Percentiles rank a stretch among this genome's conserved stretches.
Conservation (phyloP, 2,113 vertebrate genomes). For the Nannobrachium achirus region DNA sequence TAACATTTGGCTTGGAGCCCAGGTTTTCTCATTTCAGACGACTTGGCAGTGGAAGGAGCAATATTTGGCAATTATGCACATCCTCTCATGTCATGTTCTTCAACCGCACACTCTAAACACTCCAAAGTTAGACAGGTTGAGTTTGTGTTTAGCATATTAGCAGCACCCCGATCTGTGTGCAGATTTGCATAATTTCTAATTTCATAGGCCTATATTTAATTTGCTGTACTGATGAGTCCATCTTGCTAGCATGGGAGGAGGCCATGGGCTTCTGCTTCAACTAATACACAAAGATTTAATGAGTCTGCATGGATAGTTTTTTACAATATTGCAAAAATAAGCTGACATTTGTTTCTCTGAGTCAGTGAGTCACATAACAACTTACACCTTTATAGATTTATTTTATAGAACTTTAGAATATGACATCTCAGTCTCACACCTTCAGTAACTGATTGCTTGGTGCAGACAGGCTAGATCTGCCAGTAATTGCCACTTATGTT, state of each 20-base stretch:
- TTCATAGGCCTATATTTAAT: background rate
- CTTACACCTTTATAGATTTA: no score
- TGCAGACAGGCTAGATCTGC: conserved; percentile 42
- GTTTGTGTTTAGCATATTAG: conserved; percentile 29
- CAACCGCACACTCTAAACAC: conserved; percentile 46
- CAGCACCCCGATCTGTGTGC: background rate
- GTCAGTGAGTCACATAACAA: no score
- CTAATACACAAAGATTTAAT: conserved; percentile 41
- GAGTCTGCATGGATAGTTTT: conserved; percentile 12
- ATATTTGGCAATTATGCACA: background rate
- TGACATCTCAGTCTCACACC: conserved; percentile 33
- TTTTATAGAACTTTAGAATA: conserved; percentile 29
- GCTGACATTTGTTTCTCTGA: no score
- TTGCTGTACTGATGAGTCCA: conserved; percentile 26
- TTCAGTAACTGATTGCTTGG: conserved; percentile 47
- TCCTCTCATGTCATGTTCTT: conserved; percentile 35
- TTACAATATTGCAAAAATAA: no score
- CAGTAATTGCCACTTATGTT: conserved; percentile 63
- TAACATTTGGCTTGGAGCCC: conserved; percentile 45
- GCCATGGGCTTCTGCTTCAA: conserved; percentile 42
- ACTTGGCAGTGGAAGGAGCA: conserved; percentile 43
- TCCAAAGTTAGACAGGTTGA: conserved; percentile 14
- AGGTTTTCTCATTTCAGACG: conserved; percentile 16
- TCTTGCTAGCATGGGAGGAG: conserved; percentile 43
- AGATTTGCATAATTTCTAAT: background rate